phyloP scores from a whole-genome alignment of 2,888 invertebrate species.

The Rotaria magnacalcarata region DNA sequence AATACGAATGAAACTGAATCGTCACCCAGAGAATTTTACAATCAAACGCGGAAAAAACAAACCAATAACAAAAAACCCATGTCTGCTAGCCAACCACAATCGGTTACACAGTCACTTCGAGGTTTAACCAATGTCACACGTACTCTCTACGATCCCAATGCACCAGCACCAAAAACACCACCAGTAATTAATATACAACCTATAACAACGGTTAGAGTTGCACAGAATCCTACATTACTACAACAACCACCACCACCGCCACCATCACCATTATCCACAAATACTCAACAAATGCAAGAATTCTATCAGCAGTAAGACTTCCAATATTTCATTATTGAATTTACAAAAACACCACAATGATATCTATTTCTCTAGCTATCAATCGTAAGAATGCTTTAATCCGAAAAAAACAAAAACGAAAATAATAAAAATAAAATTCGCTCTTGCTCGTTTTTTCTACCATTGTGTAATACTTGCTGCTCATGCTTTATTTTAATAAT shows the following conservation, averaged over 20 bases:
- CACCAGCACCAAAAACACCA: not conserved
- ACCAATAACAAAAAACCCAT: not conserved
- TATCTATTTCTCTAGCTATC: slow-evolving; percentile 25
- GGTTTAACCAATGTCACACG: slow-evolving; percentile 24
- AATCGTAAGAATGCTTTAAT: not conserved
- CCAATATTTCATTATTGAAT: too few species aligned
- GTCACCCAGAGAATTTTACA: not conserved
- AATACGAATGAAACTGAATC: not conserved
- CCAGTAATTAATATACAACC: not conserved
- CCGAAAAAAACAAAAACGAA: not conserved
- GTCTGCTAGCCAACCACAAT: not conserved
- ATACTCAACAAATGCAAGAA: not conserved
- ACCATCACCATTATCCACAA: not conserved
- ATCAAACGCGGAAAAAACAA: not conserved
- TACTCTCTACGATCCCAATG: slow-evolving; percentile 13
- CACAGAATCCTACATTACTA: not conserved
- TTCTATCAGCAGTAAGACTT: slow-evolving; percentile 7
- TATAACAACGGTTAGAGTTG: not conserved
- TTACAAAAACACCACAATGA: not conserved
- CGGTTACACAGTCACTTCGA: not conserved
- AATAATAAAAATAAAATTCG: not conserved
- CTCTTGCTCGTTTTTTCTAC: slow-evolving; percentile 11
- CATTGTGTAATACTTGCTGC: not conserved
- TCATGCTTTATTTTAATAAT: not conserved
- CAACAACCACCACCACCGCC: not conserved